A percentile compares a stretch with the other conserved stretches of the same genome.
These are phyloP conservation scores for Ciona savignyi DNA, from an alignment of 23 tunicate species.

Conservation along the genomic window DNA sequence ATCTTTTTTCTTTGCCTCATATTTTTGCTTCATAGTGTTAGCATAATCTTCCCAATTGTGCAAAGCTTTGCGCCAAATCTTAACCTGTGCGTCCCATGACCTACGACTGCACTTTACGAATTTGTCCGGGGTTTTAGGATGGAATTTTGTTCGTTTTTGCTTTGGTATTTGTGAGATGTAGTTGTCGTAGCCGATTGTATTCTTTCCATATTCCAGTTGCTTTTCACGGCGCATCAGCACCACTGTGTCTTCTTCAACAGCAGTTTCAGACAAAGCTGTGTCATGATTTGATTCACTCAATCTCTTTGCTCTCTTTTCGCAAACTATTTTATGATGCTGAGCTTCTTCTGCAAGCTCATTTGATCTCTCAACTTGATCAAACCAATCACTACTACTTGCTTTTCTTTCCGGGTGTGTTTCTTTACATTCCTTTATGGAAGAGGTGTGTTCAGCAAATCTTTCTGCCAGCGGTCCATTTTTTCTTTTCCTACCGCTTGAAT, in stretches of 20 bases:
- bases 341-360: slow-evolving; percentile 23
- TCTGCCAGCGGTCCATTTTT: too few species aligned
- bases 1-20: too few species aligned
- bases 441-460: too few species aligned
- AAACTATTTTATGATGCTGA: neutral
- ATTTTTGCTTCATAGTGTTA: too few species aligned
- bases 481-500: too few species aligned
- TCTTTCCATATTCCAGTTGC: slow-evolving; percentile 87
- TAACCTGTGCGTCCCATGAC: slow-evolving; percentile 71
- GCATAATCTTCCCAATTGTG: slow-evolving; percentile 47
- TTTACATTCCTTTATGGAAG: neutral
- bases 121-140: slow-evolving; percentile 83
- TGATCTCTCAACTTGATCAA: slow-evolving; percentile 40
- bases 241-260: slow-evolving; percentile 38
- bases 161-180: slow-evolving; percentile 59
- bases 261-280: too few species aligned
- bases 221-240: slow-evolving; percentile 68
- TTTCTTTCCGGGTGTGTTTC: neutral
- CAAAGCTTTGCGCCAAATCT: slow-evolving; percentile 68
- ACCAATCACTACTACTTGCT: slow-evolving; percentile 50
- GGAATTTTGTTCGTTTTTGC: slow-evolving; percentile 32
- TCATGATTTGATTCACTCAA: neutral
- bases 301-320: neutral
- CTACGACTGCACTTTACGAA: slow-evolving; percentile 62
- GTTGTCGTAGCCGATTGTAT: slow-evolving; percentile 74